Conservation (phyloP, 1,140 invertebrate species). For the Micrasema minimum region DNA sequence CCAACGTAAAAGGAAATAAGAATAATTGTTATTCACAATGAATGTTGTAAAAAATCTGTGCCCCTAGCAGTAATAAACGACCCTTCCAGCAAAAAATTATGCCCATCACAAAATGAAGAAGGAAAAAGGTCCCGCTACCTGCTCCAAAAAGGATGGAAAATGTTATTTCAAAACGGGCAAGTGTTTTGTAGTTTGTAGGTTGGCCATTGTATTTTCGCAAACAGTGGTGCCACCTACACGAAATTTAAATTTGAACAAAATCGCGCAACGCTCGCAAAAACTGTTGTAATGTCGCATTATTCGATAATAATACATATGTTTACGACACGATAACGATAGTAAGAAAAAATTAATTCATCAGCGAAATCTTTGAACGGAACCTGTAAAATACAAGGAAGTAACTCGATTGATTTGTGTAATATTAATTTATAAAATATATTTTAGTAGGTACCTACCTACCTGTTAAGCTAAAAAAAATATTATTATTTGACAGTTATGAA, state of each 20-base stretch:
- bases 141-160: constrained; percentile 5
- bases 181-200: constrained; percentile 2
- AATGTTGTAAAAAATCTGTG: neutral
- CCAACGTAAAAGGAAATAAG: neutral
- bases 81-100: constrained; percentile 1
- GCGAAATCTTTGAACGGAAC: too few species aligned
- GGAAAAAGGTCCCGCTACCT: constrained; percentile 18
- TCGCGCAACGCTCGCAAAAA: constrained; percentile 10
- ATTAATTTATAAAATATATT: too few species aligned
- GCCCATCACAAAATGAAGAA: neutral
- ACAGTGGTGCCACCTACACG: constrained; percentile 27
- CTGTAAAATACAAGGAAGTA: too few species aligned
- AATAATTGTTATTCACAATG: neutral
- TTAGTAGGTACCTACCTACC: too few species aligned
- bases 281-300: neutral
- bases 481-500: too few species aligned
- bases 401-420: too few species aligned
- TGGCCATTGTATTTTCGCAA: neutral
- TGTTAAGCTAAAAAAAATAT: too few species aligned
- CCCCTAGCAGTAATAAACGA: neutral
- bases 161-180: constrained; percentile 6
- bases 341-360: too few species aligned
- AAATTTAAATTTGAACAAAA: constrained; percentile 7
- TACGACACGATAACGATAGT: too few species aligned
- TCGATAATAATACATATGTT: neutral